Base-by-base conservation (phyloP, 2,888 invertebrate genomes). In the Mechanitis mazaeus region DNA sequence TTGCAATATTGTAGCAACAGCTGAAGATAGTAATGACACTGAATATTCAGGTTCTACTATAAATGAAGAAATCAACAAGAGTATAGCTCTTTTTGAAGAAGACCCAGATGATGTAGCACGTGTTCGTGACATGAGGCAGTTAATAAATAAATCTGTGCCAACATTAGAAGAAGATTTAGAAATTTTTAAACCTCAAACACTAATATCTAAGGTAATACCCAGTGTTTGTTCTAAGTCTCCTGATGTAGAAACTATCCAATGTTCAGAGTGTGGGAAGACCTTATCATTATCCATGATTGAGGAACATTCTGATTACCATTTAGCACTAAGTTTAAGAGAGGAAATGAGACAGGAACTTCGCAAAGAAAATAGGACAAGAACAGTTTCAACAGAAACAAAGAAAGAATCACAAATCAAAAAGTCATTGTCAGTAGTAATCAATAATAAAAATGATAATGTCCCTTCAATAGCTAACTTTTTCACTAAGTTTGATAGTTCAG, bases 281-380 rank as follows among this genome's bases (percentile, higher is more conserved):
- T 83, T 96, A 72, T 75, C 87, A 33, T 69, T 85, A 3, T 86
- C 91, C 75, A 91, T 92, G 64, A 79, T 94, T 62, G 91, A 91
- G 45, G 93, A 92, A 63, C 97, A 97, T 81, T 81, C 92, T 12
- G 97, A 95, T 78, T 94, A 92, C 73, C 96, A 96, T 79, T 84
- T 93, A 59, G 95, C 96, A 0, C 79, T 93, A 62, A 91, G 93
- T 69, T 76, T 95, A 9, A 92, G 93, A 71, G 90, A 92, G 45
- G 91, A 93, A 76, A 89, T 92, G 63, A 84, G 91, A 59, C 73
- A 80, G 61, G 70, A 74, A 64, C 70, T 75, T 7, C 78, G 84
- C 35, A 73, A 74, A 57, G 83, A 82, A 61, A 61, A 45, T 2
- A 70, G 68, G 56, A 67, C 66, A 45, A 68, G 54, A 45, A 64